Conservation (phyloP, 2,113 vertebrate genomes). For the Phalacrocorax pelagicus region DNA sequence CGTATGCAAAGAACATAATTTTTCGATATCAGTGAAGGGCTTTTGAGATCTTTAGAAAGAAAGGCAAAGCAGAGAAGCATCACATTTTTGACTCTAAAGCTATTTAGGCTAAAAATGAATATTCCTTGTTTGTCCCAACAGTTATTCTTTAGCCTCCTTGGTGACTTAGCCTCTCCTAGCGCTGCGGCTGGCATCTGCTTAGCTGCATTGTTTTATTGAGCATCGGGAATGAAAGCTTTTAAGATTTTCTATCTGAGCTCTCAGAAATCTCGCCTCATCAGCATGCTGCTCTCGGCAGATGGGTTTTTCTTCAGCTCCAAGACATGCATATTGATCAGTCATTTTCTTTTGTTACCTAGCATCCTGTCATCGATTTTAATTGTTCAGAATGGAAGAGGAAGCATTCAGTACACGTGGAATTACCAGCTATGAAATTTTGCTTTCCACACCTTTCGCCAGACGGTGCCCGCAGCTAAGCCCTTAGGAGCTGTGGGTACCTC, state of each 20-base stretch:
- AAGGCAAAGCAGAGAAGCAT: neutral
- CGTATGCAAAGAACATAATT: neutral
- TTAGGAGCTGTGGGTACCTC: neutral
- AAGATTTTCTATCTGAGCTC: neutral
- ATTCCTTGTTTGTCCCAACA: neutral
- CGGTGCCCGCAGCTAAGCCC: neutral
- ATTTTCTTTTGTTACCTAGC: conserved; percentile 38
- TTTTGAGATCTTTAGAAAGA: neutral
- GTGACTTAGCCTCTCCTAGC: neutral
- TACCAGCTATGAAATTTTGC: neutral
- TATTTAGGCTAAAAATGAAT: neutral
- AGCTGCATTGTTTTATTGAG: neutral
- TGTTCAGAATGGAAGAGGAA: neutral
- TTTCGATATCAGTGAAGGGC: neutral
- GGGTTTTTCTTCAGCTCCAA: conserved; percentile 11
- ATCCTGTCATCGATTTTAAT: conserved; percentile 50
- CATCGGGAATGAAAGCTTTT: neutral
- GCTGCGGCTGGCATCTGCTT: neutral
- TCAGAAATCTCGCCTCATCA: conserved; percentile 21
- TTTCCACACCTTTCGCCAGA: neutral
- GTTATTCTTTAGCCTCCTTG: neutral
- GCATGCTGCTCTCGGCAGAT: conserved; percentile 24
- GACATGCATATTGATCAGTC: conserved; percentile 57
- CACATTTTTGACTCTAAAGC: neutral
- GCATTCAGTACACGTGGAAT: neutral